Percentiles rank a stretch among this genome's conserved stretches.
These are phyloP conservation scores for Hyposoter didymator DNA, from an alignment of 2,888 invertebrate genomes.

Conservation along the genomic window DNA sequence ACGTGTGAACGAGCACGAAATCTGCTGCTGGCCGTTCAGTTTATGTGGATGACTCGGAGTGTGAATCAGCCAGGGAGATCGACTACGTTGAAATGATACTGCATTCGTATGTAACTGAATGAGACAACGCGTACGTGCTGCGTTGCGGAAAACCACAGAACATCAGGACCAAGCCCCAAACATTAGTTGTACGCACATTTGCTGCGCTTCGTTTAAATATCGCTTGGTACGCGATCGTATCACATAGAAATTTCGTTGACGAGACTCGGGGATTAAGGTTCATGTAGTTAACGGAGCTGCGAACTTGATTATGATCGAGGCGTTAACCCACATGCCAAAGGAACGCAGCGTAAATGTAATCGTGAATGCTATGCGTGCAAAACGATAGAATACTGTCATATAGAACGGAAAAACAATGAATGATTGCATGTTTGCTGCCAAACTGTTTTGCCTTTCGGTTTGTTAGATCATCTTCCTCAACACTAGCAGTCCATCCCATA, in stretches of 20 bases:
- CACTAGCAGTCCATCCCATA: slow-evolving; percentile 48
- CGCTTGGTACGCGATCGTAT: slow-evolving; percentile 53
- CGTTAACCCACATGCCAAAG: slow-evolving; percentile 42
- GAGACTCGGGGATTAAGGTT: not conserved
- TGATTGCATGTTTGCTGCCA: not conserved
- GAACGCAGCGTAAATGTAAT: slow-evolving; percentile 3
- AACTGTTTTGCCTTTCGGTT: not conserved
- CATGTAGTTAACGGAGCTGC: slow-evolving; percentile 24
- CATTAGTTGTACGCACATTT: slow-evolving; percentile 56
- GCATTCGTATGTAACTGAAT: slow-evolving; percentile 46
- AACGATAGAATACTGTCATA: not conserved
- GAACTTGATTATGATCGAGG: not conserved
- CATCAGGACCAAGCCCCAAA: slow-evolving; percentile 65
- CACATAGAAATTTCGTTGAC: slow-evolving; percentile 49
- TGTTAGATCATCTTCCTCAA: slow-evolving; percentile 34
- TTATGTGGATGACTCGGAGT: not conserved
- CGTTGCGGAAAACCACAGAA: slow-evolving; percentile 68
- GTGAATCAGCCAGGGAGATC: slow-evolving; percentile 51
- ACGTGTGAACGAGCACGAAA: slow-evolving; percentile 66
- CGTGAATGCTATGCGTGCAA: not conserved
- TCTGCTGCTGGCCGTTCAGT: slow-evolving; percentile 32
- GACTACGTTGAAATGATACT: slow-evolving; percentile 36
- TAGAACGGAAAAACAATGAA: not conserved
- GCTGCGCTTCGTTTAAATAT: slow-evolving; percentile 55
- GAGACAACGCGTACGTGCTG: slow-evolving; percentile 64